These are phyloP conservation scores for Phrynocephalus forsythii DNA, from an alignment of 2,797 vertebrate genomes.

Conservation along the genomic window DNA sequence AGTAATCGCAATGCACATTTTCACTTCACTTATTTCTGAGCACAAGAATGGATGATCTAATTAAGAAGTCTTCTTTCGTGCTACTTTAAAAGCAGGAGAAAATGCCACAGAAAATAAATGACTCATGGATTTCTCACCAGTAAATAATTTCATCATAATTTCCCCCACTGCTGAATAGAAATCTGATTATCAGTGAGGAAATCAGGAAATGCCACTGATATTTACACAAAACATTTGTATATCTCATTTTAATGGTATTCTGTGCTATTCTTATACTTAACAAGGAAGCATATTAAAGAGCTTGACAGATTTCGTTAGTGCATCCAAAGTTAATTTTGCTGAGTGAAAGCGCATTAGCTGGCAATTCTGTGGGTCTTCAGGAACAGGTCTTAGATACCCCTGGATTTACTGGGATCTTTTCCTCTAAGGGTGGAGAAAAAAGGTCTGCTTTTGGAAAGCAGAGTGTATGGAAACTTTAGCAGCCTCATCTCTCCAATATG, in stretches of 20 bases:
- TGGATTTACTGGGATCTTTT: background rate
- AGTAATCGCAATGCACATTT: conserved; percentile 32
- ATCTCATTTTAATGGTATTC: conserved; percentile 34
- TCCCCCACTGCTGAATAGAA: conserved; percentile 30
- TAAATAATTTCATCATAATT: conserved; percentile 43
- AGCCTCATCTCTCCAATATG: too few relatives aligned
- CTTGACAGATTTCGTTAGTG: conserved; percentile 10
- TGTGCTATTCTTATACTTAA: background rate
- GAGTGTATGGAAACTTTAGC: too few relatives aligned
- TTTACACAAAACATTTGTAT: conserved; percentile 30
- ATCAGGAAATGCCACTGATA: conserved; percentile 26
- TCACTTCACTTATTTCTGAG: conserved; percentile 27
- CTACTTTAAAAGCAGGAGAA: conserved; percentile 28
- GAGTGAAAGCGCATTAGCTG: background rate
- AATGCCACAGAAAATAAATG: conserved; percentile 38
- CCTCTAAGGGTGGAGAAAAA: background rate
- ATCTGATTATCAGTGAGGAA: conserved; percentile 29
- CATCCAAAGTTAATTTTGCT: background rate
- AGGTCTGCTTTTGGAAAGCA: background rate
- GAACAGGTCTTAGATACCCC: background rate
- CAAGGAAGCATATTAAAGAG: background rate
- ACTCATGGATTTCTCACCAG: conserved; percentile 27
- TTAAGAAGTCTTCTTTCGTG: conserved; percentile 30
- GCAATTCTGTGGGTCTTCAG: background rate
- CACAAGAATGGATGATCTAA: conserved; percentile 35